phyloP scores from a whole-genome alignment of 1,140 invertebrate species.

The Brachionus angularis region DNA sequence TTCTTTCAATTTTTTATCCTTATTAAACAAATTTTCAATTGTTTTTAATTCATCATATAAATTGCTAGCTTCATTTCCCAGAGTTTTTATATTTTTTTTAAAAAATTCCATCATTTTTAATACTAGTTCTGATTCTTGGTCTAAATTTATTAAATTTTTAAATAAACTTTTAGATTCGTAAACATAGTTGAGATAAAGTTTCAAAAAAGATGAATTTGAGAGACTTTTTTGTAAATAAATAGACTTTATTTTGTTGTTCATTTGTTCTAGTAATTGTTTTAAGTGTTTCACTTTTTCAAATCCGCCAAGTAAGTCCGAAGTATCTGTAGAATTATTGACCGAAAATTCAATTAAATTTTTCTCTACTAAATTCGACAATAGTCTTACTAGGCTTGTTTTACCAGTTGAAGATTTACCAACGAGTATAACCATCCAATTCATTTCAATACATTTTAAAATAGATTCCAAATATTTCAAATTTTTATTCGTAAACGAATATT shows the following conservation, averaged over 20 bases:
- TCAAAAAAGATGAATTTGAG: no score
- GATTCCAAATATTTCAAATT: conserved; percentile 65
- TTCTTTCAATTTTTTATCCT: not conserved
- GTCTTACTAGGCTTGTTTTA: conserved; percentile 74
- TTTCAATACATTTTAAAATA: conserved; percentile 74
- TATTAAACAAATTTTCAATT: not conserved
- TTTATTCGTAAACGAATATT: conserved; percentile 45
- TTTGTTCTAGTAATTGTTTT: not conserved
- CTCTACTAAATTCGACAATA: conserved; percentile 64
- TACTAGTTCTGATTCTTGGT: not conserved
- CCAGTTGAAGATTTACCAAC: conserved; percentile 75
- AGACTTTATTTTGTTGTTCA: not conserved
- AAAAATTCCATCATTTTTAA: not conserved
- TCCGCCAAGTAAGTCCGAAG: conserved; percentile 85
- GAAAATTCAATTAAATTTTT: conserved; percentile 27
- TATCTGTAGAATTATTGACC: conserved; percentile 71
- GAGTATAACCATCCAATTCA: conserved; percentile 85
- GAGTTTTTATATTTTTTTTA: not conserved
- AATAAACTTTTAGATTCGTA: not conserved
- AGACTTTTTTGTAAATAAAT: no score
- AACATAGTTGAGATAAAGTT: no score
- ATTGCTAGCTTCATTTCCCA: not conserved
- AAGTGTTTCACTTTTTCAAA: conserved; percentile 78
- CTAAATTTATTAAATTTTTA: no score
- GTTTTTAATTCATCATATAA: not conserved